A percentile compares a stretch with the other conserved stretches of the same genome.
phyloP scores from a whole-genome alignment of 1,140 invertebrate genomes.

The Littorina saxatilis region DNA sequence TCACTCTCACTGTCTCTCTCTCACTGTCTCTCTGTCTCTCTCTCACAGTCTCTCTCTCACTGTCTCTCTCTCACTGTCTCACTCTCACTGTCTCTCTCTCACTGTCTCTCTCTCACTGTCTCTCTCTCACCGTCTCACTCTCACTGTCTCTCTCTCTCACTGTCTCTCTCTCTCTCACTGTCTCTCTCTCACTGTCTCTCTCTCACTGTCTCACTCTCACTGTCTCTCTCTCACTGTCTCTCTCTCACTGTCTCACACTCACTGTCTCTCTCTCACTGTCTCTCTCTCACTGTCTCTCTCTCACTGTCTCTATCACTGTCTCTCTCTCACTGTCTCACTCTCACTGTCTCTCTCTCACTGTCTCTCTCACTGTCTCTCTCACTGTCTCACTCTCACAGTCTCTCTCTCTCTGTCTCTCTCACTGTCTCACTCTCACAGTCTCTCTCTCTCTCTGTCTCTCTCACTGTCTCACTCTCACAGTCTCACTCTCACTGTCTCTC shows the following conservation, averaged over 20 bases:
- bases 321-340: too few species aligned
- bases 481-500: neutral
- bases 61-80: neutral
- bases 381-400: conserved; percentile 3
- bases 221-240: too few species aligned
- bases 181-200: too few species aligned
- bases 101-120: neutral
- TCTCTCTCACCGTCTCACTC: too few species aligned
- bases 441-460: neutral
- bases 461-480: too few species aligned
- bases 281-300: too few species aligned
- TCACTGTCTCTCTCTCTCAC: neutral
- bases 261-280: too few species aligned
- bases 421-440: neutral
- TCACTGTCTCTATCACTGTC: too few species aligned
- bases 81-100: neutral
- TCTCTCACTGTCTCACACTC: too few species aligned
- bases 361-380: too few species aligned
- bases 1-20: neutral
- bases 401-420: neutral
- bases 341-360: neutral
- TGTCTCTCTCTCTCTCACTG: too few species aligned
- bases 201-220: neutral
- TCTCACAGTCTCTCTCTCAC: neutral
- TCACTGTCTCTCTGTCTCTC: neutral